phyloP scores from a whole-genome alignment of 2,113 vertebrate species.

The Lonchura striata region DNA sequence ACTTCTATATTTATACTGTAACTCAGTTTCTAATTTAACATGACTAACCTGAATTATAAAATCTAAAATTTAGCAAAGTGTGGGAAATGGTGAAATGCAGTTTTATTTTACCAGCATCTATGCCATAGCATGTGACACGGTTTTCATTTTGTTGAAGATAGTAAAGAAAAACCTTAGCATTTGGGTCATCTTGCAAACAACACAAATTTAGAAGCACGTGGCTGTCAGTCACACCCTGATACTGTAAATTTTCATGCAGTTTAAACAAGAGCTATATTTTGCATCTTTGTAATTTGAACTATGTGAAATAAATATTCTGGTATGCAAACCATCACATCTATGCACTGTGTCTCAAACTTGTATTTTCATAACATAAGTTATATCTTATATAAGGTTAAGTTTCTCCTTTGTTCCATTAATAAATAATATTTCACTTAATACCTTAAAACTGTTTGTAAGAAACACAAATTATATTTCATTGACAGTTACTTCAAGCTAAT shows the following conservation, averaged over 20 bases:
- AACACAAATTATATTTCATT: background rate
- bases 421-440: background rate
- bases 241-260: background rate
- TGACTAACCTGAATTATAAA: background rate
- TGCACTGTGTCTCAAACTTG: background rate
- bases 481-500: background rate
- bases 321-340: background rate
- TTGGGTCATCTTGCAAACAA: background rate
- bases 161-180: background rate
- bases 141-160: background rate
- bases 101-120: background rate
- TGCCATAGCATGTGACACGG: background rate
- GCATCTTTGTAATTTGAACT: background rate
- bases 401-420: background rate
- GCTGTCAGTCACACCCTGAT: background rate
- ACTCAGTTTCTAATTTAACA: background rate
- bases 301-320: background rate
- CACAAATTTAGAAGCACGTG: background rate
- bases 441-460: background rate
- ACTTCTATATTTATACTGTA: background rate
- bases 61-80: background rate
- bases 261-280: constrained; percentile 12
- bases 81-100: background rate
- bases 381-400: too few relatives aligned
- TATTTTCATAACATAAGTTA: background rate